Percentiles rank a stretch among this genome's conserved stretches.
Evolutionary conservation across 2,113 vertebrate genomes (phyloP).

Genomic region (Xenopus borealis): DNA sequence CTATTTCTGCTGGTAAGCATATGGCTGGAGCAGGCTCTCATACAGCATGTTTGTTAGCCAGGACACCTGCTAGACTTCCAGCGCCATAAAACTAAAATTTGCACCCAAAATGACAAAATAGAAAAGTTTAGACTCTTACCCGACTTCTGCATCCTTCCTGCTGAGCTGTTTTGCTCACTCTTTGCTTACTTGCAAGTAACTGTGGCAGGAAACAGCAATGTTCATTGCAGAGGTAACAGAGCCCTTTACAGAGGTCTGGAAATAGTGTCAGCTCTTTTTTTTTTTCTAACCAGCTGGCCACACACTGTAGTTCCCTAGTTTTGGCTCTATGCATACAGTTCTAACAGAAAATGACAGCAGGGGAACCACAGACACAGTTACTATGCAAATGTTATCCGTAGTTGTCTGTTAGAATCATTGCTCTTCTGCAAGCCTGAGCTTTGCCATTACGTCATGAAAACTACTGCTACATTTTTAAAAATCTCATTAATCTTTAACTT

Average conservation of each 20-base stretch:
- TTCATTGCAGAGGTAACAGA: constrained; percentile 31
- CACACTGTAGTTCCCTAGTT: constrained; percentile 9
- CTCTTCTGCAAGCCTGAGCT: no score
- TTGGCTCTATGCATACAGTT: constrained; percentile 6
- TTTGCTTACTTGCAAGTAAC: constrained; percentile 5
- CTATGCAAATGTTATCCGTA: not conserved
- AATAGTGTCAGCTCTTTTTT: constrained; percentile 34
- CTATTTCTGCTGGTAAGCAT: constrained; percentile 15
- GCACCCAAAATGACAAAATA: not conserved
- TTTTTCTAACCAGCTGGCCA: not conserved
- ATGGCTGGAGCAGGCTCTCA: constrained; percentile 11
- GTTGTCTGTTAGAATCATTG: not conserved
- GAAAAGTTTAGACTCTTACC: constrained; percentile 20
- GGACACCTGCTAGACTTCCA: constrained; percentile 29
- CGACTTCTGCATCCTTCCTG: constrained; percentile 37
- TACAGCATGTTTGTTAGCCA: constrained; percentile 19
- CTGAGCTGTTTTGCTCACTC: not conserved
- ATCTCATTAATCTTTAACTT: no score
- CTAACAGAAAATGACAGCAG: constrained; percentile 15
- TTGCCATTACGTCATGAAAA: no score
- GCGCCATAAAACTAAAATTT: not conserved
- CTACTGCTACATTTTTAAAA: no score
- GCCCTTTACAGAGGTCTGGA: constrained; percentile 23
- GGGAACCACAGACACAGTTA: constrained; percentile 6
- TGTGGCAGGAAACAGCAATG: constrained; percentile 17